phyloP scores from a whole-genome alignment of 2,888 invertebrate genomes.

The Eilema caniola region DNA sequence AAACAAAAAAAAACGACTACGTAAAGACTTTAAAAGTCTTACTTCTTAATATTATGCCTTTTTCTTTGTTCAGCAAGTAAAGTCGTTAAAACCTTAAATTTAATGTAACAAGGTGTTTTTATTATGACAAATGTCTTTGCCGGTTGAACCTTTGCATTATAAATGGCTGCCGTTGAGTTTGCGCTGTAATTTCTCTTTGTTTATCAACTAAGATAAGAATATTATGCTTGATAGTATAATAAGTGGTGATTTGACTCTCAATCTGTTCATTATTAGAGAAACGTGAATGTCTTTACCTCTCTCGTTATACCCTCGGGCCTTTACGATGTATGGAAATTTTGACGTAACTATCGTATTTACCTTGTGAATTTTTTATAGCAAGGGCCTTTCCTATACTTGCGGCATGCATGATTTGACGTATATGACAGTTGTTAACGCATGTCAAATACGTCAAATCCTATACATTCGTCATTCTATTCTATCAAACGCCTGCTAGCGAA shows the following conservation, averaged over 20 bases:
- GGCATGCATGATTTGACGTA: too few species aligned
- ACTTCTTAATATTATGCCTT: constrained; percentile 28
- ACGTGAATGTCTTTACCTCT: too few species aligned
- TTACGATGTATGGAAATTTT: too few species aligned
- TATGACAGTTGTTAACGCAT: too few species aligned
- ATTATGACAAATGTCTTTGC: constrained; percentile 37
- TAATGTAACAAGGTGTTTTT: constrained; percentile 32
- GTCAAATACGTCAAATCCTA: too few species aligned
- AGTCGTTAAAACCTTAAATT: constrained; percentile 38
- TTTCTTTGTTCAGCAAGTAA: constrained; percentile 24
- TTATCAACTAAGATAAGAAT: constrained; percentile 5
- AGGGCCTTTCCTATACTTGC: too few species aligned
- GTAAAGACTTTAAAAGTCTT: constrained; percentile 22
- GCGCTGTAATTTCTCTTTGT: constrained; percentile 14
- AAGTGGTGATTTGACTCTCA: neutral
- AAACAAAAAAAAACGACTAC: constrained; percentile 26
- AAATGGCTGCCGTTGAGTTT: constrained; percentile 12
- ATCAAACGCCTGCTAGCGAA: too few species aligned
- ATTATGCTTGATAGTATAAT: neutral
- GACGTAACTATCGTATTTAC: too few species aligned
- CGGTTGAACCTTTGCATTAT: constrained; percentile 25
- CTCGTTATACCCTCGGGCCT: too few species aligned
- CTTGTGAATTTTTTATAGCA: too few species aligned
- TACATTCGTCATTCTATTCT: too few species aligned
- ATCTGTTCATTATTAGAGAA: neutral